Conservation (phyloP, 1,140 invertebrate species). For the Zaprionus kolodkinae region DNA sequence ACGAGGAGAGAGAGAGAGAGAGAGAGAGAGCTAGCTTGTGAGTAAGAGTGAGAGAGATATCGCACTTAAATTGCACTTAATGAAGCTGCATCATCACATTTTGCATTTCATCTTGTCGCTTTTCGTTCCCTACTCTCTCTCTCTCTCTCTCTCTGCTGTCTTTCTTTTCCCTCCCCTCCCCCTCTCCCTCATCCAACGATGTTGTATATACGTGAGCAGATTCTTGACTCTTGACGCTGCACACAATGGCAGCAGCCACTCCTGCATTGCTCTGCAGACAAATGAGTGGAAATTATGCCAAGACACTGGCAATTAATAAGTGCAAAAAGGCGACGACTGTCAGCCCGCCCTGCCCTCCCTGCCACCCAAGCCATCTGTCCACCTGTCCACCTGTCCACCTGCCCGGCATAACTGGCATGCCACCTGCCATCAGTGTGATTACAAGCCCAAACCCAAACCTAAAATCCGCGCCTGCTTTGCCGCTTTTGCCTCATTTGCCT, state of each 20-base stretch:
- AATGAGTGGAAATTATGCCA: conserved; percentile 81
- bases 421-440: conserved; percentile 27
- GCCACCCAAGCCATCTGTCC: too few relatives aligned
- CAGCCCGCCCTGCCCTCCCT: not conserved
- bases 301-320: conserved; percentile 80
- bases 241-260: conserved; percentile 64
- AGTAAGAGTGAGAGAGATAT: conserved; percentile 57
- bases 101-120: conserved; percentile 62
- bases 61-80: conserved; percentile 80
- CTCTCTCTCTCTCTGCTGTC: not conserved
- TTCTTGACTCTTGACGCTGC: conserved; percentile 54
- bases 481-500: conserved; percentile 35
- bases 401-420: conserved; percentile 17
- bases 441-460: conserved; percentile 19
- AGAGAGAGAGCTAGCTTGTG: not conserved
- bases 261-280: conserved; percentile 72
- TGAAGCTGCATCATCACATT: conserved; percentile 81
- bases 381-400: too few relatives aligned
- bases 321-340: conserved; percentile 54
- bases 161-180: not conserved
- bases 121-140: not conserved
- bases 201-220: conserved; percentile 58
- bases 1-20: conserved; percentile 28
- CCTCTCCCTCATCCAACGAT: not conserved
- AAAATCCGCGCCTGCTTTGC: not conserved